Evolutionary conservation across 2,888 invertebrate species (phyloP).

Genomic region (Noctua janthe): DNA sequence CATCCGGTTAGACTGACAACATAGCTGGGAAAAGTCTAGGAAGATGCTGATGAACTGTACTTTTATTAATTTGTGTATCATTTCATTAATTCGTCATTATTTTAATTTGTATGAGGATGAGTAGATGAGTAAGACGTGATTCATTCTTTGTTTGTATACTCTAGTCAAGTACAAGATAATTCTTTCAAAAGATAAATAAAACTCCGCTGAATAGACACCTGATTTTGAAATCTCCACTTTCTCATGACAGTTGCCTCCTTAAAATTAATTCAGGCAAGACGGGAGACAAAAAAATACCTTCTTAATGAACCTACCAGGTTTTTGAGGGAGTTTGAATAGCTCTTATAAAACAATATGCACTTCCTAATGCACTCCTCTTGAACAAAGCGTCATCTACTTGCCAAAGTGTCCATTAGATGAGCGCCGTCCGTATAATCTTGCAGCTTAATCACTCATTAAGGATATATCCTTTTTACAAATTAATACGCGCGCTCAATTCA

Average conservation of each 20-base stretch:
- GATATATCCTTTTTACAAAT: conserved; percentile 89
- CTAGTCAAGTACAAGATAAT: background rate
- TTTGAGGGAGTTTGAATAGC: background rate
- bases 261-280: background rate
- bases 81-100: background rate
- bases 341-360: conserved; percentile 29
- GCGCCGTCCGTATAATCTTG: conserved; percentile 71
- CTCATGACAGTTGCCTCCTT: background rate
- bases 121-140: background rate
- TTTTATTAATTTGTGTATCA: background rate
- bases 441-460: conserved; percentile 87
- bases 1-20: background rate
- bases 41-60: background rate
- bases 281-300: background rate
- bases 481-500: conserved; percentile 84
- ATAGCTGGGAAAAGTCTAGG: background rate
- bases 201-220: background rate
- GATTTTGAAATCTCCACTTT: background rate
- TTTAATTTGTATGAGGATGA: conserved; percentile 1
- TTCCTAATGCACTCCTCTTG: conserved; percentile 26
- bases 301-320: background rate
- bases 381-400: conserved; percentile 25
- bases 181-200: background rate
- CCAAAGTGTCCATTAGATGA: conserved; percentile 46
- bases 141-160: background rate